phyloP scores from a whole-genome alignment of 2,888 invertebrate genomes.

The Bhutanitis thaidina region DNA sequence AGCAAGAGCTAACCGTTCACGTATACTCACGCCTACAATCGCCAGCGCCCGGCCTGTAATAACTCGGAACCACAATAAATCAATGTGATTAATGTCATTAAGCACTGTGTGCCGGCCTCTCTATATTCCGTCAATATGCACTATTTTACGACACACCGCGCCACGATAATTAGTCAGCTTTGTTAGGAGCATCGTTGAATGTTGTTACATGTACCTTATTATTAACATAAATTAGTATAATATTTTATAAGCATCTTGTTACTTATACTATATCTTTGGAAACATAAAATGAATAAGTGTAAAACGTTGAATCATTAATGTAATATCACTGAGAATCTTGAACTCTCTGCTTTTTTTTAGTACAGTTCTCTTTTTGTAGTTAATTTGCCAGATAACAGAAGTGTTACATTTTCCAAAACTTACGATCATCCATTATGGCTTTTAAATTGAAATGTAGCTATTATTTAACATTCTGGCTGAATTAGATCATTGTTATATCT shows the following conservation, averaged over 20 bases:
- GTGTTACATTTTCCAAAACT: no score
- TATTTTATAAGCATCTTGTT: slow-evolving; percentile 14
- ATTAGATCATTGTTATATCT: no score
- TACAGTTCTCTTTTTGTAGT: no score
- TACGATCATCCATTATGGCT: no score
- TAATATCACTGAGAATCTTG: no score
- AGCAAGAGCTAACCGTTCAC: slow-evolving; percentile 29
- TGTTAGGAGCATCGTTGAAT: slow-evolving; percentile 72
- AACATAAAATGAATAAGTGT: no score
- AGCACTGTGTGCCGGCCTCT: slow-evolving; percentile 80
- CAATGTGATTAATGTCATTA: slow-evolving; percentile 81
- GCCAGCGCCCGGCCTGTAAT: slow-evolving; percentile 71
- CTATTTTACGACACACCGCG: slow-evolving; percentile 78
- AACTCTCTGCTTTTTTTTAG: no score
- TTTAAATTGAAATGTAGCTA: no score
- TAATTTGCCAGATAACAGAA: no score
- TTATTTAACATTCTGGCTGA: no score
- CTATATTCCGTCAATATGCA: slow-evolving; percentile 81
- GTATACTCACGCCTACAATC: slow-evolving; percentile 54
- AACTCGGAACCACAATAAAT: slow-evolving; percentile 81
- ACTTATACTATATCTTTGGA: not conserved
- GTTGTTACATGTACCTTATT: slow-evolving; percentile 43
- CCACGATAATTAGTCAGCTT: slow-evolving; percentile 79
- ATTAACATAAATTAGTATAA: slow-evolving; percentile 39
- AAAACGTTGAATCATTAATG: no score